These are phyloP conservation scores for Shinisaurus crocodilurus DNA, from an alignment of 2,113 vertebrate species.

Conservation along the genomic window DNA sequence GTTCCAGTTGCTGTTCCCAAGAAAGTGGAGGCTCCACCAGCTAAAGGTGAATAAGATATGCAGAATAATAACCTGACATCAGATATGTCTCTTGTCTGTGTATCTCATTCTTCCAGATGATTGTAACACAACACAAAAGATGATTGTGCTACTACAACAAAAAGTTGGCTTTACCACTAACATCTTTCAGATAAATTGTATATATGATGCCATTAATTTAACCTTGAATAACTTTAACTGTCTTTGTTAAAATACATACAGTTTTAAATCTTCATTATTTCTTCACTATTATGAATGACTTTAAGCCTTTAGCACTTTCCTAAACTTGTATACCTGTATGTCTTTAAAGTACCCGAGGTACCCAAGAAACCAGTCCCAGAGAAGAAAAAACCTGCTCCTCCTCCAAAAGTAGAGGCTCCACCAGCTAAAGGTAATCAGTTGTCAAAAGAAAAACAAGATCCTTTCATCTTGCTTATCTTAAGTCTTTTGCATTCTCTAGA, in stretches of 20 bases:
- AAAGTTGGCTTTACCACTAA: neutral
- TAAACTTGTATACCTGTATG: conserved; percentile 50
- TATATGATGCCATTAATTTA: neutral
- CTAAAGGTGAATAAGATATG: conserved; percentile 67
- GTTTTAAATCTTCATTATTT: conserved; percentile 3
- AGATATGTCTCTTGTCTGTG: accelerated
- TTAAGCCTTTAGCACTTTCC: conserved; percentile 8
- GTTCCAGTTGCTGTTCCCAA: conserved; percentile 69
- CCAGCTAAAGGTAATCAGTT: conserved; percentile 76
- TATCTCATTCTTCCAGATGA: neutral
- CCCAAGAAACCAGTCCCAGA: conserved; percentile 76
- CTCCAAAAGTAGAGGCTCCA: conserved; percentile 75
- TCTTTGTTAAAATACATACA: neutral
- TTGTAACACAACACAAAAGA: neutral
- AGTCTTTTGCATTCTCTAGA: conserved; percentile 28
- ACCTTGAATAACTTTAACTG: neutral
- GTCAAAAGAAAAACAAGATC: conserved; percentile 17
- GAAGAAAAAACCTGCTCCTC: conserved; percentile 73
- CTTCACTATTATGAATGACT: neutral
- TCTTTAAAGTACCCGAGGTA: conserved; percentile 78
- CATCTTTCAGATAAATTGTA: conserved; percentile 4
- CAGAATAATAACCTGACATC: neutral
- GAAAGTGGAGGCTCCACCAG: conserved; percentile 64
- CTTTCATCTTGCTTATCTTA: conserved; percentile 24
- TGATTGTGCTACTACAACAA: neutral